Conservation (phyloP, 2,797 vertebrate genomes). For the Pseudochaenichthys georgianus region DNA sequence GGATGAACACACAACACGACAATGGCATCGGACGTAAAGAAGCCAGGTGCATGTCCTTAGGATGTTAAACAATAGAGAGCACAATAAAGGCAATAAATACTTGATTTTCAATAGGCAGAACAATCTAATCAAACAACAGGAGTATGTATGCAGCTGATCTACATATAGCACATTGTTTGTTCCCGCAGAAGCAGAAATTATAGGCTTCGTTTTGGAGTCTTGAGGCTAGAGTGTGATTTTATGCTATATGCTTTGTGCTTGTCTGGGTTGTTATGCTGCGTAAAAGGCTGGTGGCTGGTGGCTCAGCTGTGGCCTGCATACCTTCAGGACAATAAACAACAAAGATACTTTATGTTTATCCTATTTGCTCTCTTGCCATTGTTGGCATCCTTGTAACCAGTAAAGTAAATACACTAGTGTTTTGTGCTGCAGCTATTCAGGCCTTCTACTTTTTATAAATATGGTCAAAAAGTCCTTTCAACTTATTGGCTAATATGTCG, state of each 20-base stretch:
- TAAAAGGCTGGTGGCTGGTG: slow-evolving; percentile 22
- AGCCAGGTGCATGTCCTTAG: slow-evolving; percentile 58
- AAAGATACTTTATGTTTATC: slow-evolving; percentile 28
- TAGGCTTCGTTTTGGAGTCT: slow-evolving; percentile 49
- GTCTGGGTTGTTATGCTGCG: slow-evolving; percentile 23
- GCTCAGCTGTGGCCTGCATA: slow-evolving; percentile 51
- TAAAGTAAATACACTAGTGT: slow-evolving; percentile 27
- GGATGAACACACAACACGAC: slow-evolving; percentile 28
- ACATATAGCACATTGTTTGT: slow-evolving; percentile 24
- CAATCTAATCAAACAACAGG: slow-evolving; percentile 19
- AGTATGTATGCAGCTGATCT: slow-evolving; percentile 15
- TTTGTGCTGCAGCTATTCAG: slow-evolving; percentile 22
- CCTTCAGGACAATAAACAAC: slow-evolving; percentile 49
- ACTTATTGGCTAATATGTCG: slow-evolving; percentile 8
- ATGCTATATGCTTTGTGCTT: slow-evolving; percentile 39
- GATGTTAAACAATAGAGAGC: slow-evolving; percentile 32
- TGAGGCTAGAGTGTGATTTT: slow-evolving; percentile 49
- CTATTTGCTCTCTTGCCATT: slow-evolving; percentile 11
- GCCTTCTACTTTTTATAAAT: slow-evolving; percentile 19
- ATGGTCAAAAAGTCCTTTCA: slow-evolving; percentile 3
- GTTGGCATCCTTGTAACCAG: slow-evolving; percentile 31
- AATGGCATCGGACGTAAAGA: slow-evolving; percentile 39
- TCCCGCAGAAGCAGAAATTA: slow-evolving; percentile 42
- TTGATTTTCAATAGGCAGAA: slow-evolving; percentile 22
- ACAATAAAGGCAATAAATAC: slow-evolving; percentile 24